Conservation (phyloP, 37 sponge, comb jelly and placozoan species). For the Diacarnus erythraeanus region DNA sequence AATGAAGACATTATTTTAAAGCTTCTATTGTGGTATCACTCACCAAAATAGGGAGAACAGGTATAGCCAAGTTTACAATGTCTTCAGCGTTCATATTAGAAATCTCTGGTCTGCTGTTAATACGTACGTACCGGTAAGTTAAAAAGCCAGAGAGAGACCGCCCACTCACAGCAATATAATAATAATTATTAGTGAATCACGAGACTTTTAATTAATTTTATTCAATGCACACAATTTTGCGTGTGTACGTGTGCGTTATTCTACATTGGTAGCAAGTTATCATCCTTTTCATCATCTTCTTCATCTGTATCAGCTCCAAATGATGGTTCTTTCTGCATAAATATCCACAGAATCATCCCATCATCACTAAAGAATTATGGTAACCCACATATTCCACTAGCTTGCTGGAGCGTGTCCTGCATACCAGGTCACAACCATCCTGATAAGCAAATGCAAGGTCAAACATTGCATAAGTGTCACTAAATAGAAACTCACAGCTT, state of each 20-base stretch:
- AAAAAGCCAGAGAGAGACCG: no score
- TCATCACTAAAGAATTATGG: neutral
- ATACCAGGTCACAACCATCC: conserved; percentile 89
- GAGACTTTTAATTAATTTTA: no score
- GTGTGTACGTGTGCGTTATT: neutral
- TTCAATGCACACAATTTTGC: no score
- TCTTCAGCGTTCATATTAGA: no score
- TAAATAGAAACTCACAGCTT: conserved; percentile 54
- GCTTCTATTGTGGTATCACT: neutral
- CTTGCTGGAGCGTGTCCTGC: conserved; percentile 38
- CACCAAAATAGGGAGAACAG: conserved; percentile 21
- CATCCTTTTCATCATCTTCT: conserved; percentile 70
- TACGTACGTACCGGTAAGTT: no score
- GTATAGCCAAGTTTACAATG: no score
- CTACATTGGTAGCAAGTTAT: conserved; percentile 78
- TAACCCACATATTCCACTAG: conserved; percentile 21
- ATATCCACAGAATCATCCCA: neutral
- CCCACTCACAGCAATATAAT: no score
- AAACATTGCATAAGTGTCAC: neutral
- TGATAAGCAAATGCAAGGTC: conserved; percentile 1
- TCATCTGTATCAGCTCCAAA: conserved; percentile 69
- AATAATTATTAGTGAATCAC: no score
- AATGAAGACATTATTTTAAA: neutral
- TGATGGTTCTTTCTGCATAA: conserved; percentile 40
- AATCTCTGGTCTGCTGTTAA: no score